phyloP scores from a whole-genome alignment of 1,140 invertebrate genomes.

The Octopus sinensis region DNA sequence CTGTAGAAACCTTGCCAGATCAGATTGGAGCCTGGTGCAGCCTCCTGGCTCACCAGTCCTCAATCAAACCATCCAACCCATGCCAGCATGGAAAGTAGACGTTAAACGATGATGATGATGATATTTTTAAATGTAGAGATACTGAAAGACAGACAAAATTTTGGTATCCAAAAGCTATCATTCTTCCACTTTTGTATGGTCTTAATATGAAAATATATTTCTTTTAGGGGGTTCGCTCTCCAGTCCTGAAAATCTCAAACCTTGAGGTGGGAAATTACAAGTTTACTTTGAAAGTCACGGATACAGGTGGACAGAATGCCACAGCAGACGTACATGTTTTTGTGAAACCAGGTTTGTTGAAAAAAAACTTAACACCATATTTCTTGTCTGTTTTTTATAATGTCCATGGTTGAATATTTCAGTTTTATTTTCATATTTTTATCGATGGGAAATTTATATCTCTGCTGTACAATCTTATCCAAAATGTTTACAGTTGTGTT shows the following conservation, averaged over 20 bases:
- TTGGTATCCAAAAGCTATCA: too few relatives aligned
- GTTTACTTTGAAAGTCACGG: conserved; percentile 88
- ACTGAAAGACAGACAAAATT: neutral
- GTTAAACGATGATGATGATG: neutral
- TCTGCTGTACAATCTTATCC: too few relatives aligned
- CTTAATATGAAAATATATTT: neutral
- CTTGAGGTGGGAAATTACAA: conserved; percentile 91
- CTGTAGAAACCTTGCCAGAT: too few relatives aligned
- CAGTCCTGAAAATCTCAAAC: conserved; percentile 81
- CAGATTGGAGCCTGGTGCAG: too few relatives aligned
- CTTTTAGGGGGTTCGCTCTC: conserved; percentile 75
- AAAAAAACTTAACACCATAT: too few relatives aligned
- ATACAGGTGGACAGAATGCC: conserved; percentile 80
- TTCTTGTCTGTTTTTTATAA: neutral
- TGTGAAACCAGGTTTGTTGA: conserved; percentile 74
- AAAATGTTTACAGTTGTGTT: too few relatives aligned
- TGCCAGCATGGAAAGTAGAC: too few relatives aligned
- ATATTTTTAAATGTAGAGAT: neutral
- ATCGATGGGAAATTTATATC: too few relatives aligned
- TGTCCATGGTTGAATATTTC: neutral
- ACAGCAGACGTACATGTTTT: conserved; percentile 87
- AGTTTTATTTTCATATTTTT: neutral
- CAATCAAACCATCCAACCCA: too few relatives aligned
- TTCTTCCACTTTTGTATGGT: too few relatives aligned
- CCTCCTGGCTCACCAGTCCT: too few relatives aligned